A percentile compares a stretch with the other conserved stretches of the same genome.
Conservation (phyloP, 2,113 vertebrate genomes). For the Chelonoidis abingdonii region DNA sequence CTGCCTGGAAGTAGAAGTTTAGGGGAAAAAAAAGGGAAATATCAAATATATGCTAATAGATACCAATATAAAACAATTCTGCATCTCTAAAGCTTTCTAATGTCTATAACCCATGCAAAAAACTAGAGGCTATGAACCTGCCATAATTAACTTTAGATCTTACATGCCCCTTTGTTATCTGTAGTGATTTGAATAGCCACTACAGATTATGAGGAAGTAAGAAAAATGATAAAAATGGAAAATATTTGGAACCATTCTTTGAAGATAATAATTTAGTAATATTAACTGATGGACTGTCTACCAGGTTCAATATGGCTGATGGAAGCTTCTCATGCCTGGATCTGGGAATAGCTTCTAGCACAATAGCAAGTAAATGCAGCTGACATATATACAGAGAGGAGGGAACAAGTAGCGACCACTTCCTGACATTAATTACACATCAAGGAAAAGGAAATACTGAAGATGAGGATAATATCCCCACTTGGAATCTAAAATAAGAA, state of each 20-base stretch:
- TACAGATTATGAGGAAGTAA: not conserved
- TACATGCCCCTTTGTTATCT: not conserved
- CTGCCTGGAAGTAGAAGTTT: not conserved
- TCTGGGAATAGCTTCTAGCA: not conserved
- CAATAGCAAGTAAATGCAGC: not conserved
- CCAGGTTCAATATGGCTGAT: not conserved
- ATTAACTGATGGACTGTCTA: not conserved
- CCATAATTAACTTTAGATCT: not conserved
- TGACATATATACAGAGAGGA: not conserved
- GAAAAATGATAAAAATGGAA: not conserved
- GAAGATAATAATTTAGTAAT: not conserved
- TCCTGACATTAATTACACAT: not conserved
- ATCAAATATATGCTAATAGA: not conserved
- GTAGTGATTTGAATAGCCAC: not conserved
- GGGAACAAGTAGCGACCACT: not conserved
- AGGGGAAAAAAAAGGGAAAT: not conserved
- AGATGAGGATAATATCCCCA: not conserved
- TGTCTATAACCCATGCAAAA: not conserved
- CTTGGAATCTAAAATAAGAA: not conserved
- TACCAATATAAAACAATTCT: not conserved
- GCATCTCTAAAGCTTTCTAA: not conserved
- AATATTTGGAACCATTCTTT: not conserved
- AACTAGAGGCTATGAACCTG: not conserved
- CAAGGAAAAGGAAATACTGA: not conserved
- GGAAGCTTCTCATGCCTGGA: not conserved